phyloP scores from a whole-genome alignment of 2,888 invertebrate genomes.

The Phytoseiulus persimilis region DNA sequence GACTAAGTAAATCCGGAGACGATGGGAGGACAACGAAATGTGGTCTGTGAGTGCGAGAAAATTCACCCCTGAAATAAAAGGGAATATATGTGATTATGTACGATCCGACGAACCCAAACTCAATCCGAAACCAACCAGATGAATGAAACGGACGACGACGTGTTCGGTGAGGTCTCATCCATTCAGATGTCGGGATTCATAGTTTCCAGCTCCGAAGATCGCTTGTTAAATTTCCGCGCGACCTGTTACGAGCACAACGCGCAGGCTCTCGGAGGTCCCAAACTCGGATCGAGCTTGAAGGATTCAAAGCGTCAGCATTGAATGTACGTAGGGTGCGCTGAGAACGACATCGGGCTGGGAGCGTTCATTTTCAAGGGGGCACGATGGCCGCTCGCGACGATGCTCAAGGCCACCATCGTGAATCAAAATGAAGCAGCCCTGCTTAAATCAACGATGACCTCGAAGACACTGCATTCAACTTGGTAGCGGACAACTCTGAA shows the following conservation, averaged over 20 bases:
- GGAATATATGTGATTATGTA: too few relatives aligned
- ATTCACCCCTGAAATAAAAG: too few relatives aligned
- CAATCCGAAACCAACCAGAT: too few relatives aligned
- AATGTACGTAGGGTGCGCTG: background rate
- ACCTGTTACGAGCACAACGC: background rate
- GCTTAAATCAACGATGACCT: constrained; percentile 5
- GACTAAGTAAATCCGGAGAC: too few relatives aligned
- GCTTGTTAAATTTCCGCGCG: background rate
- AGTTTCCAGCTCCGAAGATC: too few relatives aligned
- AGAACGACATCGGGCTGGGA: background rate
- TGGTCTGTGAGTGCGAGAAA: too few relatives aligned
- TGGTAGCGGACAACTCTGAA: background rate
- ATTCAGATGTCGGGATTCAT: too few relatives aligned
- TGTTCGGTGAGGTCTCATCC: too few relatives aligned
- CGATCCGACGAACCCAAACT: too few relatives aligned
- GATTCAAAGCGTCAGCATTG: background rate
- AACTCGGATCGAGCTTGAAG: background rate
- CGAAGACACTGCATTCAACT: background rate
- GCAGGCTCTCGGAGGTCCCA: background rate
- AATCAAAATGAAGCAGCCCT: background rate
- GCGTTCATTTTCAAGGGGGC: background rate
- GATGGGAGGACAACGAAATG: too few relatives aligned
- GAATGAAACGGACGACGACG: too few relatives aligned
- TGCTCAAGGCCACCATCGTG: background rate
- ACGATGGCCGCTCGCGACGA: background rate